Evolutionary conservation across 2,113 vertebrate genomes (phyloP), one percentile per base, ranked within the genome.

Genomic region (Solea senegalensis): DNA sequence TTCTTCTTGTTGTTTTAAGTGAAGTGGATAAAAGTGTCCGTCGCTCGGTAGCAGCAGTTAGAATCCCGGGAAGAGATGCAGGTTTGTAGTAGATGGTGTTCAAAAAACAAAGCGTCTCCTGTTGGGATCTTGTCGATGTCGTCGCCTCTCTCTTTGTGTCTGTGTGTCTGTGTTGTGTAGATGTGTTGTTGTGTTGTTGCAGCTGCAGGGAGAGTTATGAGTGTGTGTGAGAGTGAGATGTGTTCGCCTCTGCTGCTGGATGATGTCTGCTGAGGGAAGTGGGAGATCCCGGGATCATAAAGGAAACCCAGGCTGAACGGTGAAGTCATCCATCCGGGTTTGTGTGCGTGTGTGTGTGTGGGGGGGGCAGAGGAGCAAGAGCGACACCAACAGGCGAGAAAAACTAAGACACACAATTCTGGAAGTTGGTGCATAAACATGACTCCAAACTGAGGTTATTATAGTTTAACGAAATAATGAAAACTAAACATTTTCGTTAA

Each of bases 261-360:
- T 88, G 90, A 86, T 88, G 92, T 94, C 91, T 95, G 92, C 65
- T 88, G 94, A 95, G 93, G 91, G 86, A 91, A 93, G 91, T 90
- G 96, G 95, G 95, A 93, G 92, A 94, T 94, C 95, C 95, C 95
- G 94, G 92, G 94, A 95, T 95, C 96, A 97, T 96, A 95, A 95
- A 95, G 95, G 94, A 95, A 97, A 95, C 96, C 95, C 94, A 86
- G 93, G 94, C 93, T 93, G 94, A 96, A 94, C 93, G 94, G 95
- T 97, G 96, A 97, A 97, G 96, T 97, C 96, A 97, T 97, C 94
- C 94, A 96, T 95, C 95, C 94, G 95, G 94, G 95, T 87, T 90
- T 92, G 78, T 74, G 89, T 73, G 54, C 15, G 10, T 79, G 81
- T 73, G 78, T 68, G 72, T 44, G 72, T 49, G 72, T 59, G 82